Conservation (phyloP, 2,888 invertebrate genomes). For the Petrophora chlorosata region DNA sequence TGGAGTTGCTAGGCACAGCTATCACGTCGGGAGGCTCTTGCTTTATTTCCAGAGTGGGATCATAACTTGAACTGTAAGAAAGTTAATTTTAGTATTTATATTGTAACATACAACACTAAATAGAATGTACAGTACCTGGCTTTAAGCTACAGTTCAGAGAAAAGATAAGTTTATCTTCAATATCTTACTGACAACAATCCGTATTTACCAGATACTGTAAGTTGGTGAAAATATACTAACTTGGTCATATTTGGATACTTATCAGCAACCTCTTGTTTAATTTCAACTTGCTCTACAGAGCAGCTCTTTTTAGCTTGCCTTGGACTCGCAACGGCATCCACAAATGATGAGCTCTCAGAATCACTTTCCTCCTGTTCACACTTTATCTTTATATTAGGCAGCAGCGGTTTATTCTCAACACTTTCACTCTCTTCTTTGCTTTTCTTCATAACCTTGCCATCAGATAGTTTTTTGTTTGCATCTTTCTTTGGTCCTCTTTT, state of each 20-base stretch:
- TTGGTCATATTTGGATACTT: conserved; percentile 56
- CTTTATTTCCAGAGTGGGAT: conserved; percentile 63
- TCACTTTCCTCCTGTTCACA: conserved; percentile 73
- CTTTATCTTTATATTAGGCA: conserved; percentile 75
- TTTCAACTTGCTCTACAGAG: conserved; percentile 58
- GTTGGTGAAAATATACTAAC: conserved; percentile 48
- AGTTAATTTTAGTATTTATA: neutral
- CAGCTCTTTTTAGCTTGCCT: conserved; percentile 70
- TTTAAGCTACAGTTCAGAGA: too few species aligned
- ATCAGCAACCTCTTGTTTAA: conserved; percentile 69
- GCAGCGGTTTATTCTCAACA: conserved; percentile 62
- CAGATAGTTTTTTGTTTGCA: conserved; percentile 51
- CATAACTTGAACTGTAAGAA: conserved; percentile 55
- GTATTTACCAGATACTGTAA: neutral
- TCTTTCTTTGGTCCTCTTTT: conserved; percentile 68
- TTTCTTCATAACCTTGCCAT: conserved; percentile 53
- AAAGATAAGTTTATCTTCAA: too few species aligned
- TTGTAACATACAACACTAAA: neutral
- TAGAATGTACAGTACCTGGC: neutral
- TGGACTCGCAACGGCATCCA: conserved; percentile 73
- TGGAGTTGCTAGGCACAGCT: conserved; percentile 6
- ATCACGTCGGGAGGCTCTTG: conserved; percentile 65
- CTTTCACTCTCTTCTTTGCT: conserved; percentile 66
- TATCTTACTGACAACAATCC: too few species aligned
- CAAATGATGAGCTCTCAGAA: conserved; percentile 78